Conservation (phyloP, 53 echinoderm and acorn worm species). For the Apostichopus leukothele region DNA sequence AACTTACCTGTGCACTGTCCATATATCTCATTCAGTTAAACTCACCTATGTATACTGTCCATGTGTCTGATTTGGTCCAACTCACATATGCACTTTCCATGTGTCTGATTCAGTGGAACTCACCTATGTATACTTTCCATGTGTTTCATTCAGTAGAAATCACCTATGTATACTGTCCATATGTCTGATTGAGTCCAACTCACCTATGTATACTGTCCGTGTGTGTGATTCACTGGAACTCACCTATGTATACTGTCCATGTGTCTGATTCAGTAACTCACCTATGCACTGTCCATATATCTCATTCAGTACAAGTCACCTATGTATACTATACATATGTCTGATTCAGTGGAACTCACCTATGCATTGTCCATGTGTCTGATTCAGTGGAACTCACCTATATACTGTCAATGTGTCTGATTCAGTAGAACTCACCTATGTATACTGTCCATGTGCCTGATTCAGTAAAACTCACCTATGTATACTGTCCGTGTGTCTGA, state of each 20-base stretch:
- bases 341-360: constrained; percentile 42
- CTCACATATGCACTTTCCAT: constrained; percentile 84
- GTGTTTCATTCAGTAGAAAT: not conserved
- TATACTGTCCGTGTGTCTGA: not conserved
- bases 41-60: not conserved
- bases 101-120: not conserved
- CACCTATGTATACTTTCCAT: constrained; percentile 67
- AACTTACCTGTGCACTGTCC: no score
- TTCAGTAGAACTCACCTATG: constrained; percentile 66
- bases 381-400: constrained; percentile 51
- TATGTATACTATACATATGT: constrained; percentile 43
- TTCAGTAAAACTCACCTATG: constrained; percentile 65
- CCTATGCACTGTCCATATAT: constrained; percentile 59
- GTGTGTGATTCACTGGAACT: constrained; percentile 73
- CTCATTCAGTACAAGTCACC: constrained; percentile 44
- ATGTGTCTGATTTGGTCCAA: not conserved
- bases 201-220: constrained; percentile 94
- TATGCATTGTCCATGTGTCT: constrained; percentile 70
- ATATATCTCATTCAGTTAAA: no score
- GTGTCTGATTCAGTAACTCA: not conserved
- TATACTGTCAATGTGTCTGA: constrained; percentile 59
- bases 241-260: not conserved
- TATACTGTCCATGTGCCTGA: not conserved
- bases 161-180: not conserved
- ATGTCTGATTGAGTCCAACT: not conserved